Conservation (phyloP, 2,797 vertebrate genomes). For the Otolemur crassicaudatus region DNA sequence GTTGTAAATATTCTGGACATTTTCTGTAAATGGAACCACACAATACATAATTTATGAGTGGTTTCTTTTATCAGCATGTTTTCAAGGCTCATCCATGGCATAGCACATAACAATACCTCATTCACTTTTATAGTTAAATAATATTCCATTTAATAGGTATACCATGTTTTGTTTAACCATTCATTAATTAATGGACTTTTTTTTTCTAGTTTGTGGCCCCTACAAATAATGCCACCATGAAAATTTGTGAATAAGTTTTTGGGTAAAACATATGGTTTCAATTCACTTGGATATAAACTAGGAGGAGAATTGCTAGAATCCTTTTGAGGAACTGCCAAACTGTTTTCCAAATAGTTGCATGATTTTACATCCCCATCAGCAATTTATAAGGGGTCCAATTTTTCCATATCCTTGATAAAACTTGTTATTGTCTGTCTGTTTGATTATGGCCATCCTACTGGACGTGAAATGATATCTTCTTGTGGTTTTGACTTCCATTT, state of each 20-base stretch:
- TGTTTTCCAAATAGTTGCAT: neutral
- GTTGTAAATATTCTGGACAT: neutral
- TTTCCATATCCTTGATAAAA: slow-evolving; percentile 17
- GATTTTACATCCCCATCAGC: neutral
- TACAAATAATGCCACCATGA: neutral
- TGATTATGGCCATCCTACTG: neutral
- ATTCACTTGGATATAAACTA: neutral
- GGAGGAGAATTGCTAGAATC: neutral
- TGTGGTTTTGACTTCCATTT: neutral
- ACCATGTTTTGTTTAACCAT: neutral
- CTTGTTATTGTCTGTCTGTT: neutral
- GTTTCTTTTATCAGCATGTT: neutral
- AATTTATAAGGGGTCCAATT: neutral
- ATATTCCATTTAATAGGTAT: neutral
- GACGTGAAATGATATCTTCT: neutral
- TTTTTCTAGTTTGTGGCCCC: neutral
- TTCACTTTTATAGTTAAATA: neutral
- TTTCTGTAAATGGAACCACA: neutral
- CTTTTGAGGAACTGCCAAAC: neutral
- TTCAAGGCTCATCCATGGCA: neutral
- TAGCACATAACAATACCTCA: neutral
- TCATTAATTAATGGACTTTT: neutral
- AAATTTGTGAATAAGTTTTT: neutral
- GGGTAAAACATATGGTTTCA: neutral
- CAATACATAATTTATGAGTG: neutral